Conservation (phyloP, 1,140 invertebrate genomes). For the Potamilus streckersoni region DNA sequence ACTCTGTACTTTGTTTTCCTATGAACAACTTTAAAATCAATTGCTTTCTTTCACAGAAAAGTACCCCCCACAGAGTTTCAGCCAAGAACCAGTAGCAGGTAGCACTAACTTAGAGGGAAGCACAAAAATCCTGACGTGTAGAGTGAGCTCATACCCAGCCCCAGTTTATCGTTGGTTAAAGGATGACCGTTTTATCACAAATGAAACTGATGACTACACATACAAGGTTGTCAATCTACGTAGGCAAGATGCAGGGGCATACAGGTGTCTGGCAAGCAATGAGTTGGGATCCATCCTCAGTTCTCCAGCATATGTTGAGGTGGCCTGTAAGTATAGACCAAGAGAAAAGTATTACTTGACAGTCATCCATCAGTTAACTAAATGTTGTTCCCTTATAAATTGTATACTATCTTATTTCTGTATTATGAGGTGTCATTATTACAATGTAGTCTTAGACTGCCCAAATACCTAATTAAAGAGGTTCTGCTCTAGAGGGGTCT, state of each 20-base stretch:
- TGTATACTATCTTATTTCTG: too few species aligned
- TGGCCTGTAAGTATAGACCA: constrained; percentile 20
- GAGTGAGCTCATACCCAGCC: constrained; percentile 7
- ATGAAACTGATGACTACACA: constrained; percentile 5
- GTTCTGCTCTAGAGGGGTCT: too few species aligned
- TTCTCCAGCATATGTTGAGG: constrained; percentile 10
- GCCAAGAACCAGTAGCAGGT: background rate
- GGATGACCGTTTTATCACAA: constrained; percentile 16
- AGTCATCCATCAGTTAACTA: too few species aligned
- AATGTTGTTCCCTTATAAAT: too few species aligned
- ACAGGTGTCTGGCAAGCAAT: constrained; percentile 25
- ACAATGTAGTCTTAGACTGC: too few species aligned
- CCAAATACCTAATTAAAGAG: too few species aligned
- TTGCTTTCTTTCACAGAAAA: background rate
- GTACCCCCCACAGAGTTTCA: constrained; percentile 21
- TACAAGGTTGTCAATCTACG: background rate
- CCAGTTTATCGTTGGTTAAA: constrained; percentile 25
- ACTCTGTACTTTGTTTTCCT: too few species aligned
- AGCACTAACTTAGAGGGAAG: background rate
- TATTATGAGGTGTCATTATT: too few species aligned
- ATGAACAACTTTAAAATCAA: too few species aligned
- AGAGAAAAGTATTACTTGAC: too few species aligned
- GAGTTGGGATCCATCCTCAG: constrained; percentile 18
- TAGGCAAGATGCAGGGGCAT: constrained; percentile 13
- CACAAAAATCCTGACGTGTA: constrained; percentile 22